Conservation (phyloP, 2,888 invertebrate species). For the Sycophila texana region DNA sequence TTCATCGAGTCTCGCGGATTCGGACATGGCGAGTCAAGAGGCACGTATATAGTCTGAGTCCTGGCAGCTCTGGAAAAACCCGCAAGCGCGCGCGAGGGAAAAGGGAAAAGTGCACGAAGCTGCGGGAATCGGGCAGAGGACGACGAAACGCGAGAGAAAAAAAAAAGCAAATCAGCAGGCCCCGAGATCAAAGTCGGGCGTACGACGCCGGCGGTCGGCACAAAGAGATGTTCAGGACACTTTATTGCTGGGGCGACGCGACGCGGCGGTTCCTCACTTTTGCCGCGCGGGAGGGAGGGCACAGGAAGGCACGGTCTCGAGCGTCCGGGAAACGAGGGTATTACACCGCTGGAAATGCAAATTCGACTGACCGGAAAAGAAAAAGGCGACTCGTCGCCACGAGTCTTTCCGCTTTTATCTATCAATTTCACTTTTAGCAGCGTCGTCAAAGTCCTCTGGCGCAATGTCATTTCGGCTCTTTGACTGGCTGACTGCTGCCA, state of each 20-base stretch:
- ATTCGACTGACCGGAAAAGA: slow-evolving; percentile 39
- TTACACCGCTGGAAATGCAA: slow-evolving; percentile 42
- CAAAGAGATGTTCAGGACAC: slow-evolving; percentile 38
- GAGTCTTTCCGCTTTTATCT: slow-evolving; percentile 30
- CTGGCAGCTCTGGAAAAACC: not conserved
- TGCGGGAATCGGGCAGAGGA: slow-evolving; percentile 3
- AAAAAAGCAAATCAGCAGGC: slow-evolving; percentile 42
- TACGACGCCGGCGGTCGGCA: slow-evolving; percentile 3
- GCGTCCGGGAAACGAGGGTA: slow-evolving; percentile 37
- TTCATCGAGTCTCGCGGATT: not conserved
- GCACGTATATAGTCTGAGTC: not conserved
- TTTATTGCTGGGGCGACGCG: slow-evolving; percentile 30
- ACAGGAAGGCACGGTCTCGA: not conserved
- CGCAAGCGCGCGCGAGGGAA: not conserved
- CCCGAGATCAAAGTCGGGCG: slow-evolving; percentile 42
- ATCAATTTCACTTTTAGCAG: slow-evolving; percentile 25
- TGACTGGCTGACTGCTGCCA: slow-evolving; percentile 14
- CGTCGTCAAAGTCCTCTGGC: slow-evolving; percentile 13
- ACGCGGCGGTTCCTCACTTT: slow-evolving; percentile 3
- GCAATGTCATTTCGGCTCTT: slow-evolving; percentile 29
- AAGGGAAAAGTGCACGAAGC: not conserved
- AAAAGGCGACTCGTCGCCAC: slow-evolving; percentile 9
- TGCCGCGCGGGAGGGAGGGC: not conserved
- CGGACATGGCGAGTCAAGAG: not conserved
- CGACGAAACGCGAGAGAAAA: slow-evolving; percentile 20